These are phyloP conservation scores for Noctua pronuba DNA, from an alignment of 2,888 invertebrate species.

Conservation along the genomic window DNA sequence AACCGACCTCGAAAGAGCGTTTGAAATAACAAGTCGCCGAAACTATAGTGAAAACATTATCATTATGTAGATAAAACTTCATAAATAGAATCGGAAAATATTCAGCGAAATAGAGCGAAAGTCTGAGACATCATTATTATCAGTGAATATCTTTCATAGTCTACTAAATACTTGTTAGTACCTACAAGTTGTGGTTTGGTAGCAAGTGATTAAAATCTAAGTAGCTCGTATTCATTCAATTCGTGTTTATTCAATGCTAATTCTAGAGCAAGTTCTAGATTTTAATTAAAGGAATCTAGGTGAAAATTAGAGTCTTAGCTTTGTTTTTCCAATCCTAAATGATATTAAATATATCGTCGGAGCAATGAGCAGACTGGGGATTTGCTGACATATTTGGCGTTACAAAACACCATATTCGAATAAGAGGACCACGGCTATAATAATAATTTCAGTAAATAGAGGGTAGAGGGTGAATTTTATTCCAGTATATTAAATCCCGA, in stretches of 20 bases:
- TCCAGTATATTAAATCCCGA: background rate
- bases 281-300: background rate
- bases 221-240: no score
- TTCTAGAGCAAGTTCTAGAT: constrained; percentile 17
- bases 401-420: background rate
- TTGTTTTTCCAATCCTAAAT: background rate
- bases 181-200: constrained; percentile 9
- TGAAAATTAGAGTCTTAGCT: background rate
- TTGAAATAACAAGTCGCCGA: constrained; percentile 26
- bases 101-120: constrained; percentile 18
- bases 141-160: constrained; percentile 11
- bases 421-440: background rate
- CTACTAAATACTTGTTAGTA: constrained; percentile 6
- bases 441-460: background rate
- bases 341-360: background rate
- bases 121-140: constrained; percentile 30
- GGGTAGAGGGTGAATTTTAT: background rate
- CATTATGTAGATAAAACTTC: constrained; percentile 30
- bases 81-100: constrained; percentile 9
- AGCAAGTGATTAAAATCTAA: constrained; percentile 23
- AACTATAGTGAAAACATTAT: constrained; percentile 39
- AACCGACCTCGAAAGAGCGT: constrained; percentile 3
- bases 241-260: constrained; percentile 4
- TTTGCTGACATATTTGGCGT: background rate
- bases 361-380: background rate